Percentiles rank a stretch among this genome's conserved stretches.
Conservation (phyloP, 2,888 invertebrate genomes). For the Vandiemenella viatica region DNA sequence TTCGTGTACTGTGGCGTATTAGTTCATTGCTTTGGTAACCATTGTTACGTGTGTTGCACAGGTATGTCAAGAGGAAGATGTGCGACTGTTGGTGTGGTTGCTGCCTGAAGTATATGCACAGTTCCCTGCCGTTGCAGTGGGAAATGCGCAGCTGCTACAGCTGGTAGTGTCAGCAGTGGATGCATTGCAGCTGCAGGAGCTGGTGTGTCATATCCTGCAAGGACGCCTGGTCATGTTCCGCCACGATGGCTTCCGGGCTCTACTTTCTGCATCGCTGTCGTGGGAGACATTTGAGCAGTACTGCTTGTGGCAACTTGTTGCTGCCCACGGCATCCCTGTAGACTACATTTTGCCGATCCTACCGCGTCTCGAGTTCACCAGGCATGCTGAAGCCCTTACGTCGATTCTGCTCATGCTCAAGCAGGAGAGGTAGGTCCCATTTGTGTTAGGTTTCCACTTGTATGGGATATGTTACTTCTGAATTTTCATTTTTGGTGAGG, state of each 20-base stretch:
- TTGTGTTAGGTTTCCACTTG: no score
- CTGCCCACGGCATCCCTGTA: constrained; percentile 86
- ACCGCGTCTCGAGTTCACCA: constrained; percentile 65
- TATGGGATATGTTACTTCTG: no score
- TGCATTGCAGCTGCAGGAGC: constrained; percentile 73
- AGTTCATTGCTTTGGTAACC: no score
- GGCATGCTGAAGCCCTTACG: constrained; percentile 85
- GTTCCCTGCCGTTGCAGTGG: constrained; percentile 73
- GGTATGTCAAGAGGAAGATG: constrained; percentile 78
- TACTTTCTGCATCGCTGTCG: constrained; percentile 67
- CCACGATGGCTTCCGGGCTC: constrained; percentile 51
- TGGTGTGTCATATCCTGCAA: constrained; percentile 70
- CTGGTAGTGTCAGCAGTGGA: constrained; percentile 84
- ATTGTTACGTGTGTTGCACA: no score
- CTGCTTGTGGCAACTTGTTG: constrained; percentile 90
- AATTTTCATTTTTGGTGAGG: not conserved
- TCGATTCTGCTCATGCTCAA: constrained; percentile 80
- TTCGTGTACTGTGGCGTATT: no score
- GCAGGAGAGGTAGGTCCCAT: constrained; percentile 55
- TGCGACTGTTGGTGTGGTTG: constrained; percentile 77
- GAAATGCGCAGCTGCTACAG: constrained; percentile 75
- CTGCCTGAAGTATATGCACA: constrained; percentile 85
- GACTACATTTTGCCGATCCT: constrained; percentile 70
- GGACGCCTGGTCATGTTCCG: constrained; percentile 49
- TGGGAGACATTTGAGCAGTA: constrained; percentile 98